These are phyloP conservation scores for Podarcis siculus DNA, from an alignment of 2,797 vertebrate species.

Conservation along the genomic window DNA sequence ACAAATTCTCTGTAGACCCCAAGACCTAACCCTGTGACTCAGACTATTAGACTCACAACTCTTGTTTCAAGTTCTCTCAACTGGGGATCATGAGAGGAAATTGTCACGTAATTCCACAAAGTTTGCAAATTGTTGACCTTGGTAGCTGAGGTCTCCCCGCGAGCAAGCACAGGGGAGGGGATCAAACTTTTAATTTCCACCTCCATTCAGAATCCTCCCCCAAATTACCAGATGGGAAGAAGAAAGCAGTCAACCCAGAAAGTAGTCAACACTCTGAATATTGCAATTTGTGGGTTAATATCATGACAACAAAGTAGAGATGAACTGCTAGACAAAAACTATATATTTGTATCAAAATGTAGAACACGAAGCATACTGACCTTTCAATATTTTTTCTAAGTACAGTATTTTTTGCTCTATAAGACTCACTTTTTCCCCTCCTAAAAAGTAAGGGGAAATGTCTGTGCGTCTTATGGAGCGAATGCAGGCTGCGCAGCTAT, in stretches of 20 bases:
- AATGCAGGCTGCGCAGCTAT: too few relatives aligned
- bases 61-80: conserved; percentile 61
- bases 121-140: conserved; percentile 64
- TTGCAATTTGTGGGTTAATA: conserved; percentile 38
- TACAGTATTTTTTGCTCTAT: too few relatives aligned
- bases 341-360: conserved; percentile 14
- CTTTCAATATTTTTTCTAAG: background rate
- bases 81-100: conserved; percentile 48
- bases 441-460: too few relatives aligned
- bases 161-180: conserved; percentile 8
- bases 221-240: conserved; percentile 35
- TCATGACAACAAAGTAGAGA: conserved; percentile 43
- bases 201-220: conserved; percentile 50
- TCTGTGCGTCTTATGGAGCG: too few relatives aligned
- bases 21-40: conserved; percentile 62
- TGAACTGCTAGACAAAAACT: conserved; percentile 18
- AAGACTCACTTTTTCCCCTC: too few relatives aligned
- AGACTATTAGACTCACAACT: conserved; percentile 60
- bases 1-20: conserved; percentile 62
- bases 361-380: conserved; percentile 24
- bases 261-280: conserved; percentile 31
- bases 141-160: conserved; percentile 47
- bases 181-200: conserved; percentile 68
- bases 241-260: conserved; percentile 32
- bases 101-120: conserved; percentile 35